Percentiles rank a stretch among this genome's conserved stretches.
Conservation (phyloP, 2,797 vertebrate species). For the Meda fulgida region DNA sequence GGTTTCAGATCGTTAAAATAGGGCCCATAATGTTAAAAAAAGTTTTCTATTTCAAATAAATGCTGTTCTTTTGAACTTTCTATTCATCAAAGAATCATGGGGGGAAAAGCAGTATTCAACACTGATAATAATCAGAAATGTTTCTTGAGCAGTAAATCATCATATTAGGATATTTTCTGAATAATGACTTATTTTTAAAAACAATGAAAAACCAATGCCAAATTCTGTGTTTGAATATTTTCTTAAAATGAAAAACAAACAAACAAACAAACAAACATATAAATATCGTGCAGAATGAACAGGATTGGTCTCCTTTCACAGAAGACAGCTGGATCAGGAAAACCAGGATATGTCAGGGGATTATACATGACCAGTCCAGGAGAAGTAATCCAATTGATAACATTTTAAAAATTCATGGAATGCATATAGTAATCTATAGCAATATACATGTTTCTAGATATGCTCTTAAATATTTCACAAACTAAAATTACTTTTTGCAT, state of each 20-base stretch:
- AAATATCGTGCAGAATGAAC: neutral
- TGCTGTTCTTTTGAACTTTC: neutral
- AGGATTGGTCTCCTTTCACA: neutral
- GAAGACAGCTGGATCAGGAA: neutral
- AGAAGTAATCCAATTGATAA: neutral
- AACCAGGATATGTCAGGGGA: neutral
- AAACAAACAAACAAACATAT: too few species aligned
- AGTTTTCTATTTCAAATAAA: neutral
- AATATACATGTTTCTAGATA: neutral
- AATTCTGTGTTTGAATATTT: neutral
- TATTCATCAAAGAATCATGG: neutral
- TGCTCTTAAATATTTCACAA: neutral
- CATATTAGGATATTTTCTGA: too few species aligned
- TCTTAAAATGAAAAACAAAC: neutral
- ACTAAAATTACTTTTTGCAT: neutral
- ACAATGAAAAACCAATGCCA: neutral
- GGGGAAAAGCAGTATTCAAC: too few species aligned
- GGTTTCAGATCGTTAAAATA: too few species aligned
- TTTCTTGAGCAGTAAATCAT: too few species aligned
- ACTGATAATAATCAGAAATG: too few species aligned
- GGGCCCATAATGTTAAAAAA: neutral
- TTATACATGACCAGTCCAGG: neutral
- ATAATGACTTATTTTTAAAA: too few species aligned
- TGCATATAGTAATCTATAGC: neutral
- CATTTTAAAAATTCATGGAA: neutral